Evolutionary conservation across 1,140 invertebrate species (phyloP).

Genomic region (Brachionus calyciflorus): DNA sequence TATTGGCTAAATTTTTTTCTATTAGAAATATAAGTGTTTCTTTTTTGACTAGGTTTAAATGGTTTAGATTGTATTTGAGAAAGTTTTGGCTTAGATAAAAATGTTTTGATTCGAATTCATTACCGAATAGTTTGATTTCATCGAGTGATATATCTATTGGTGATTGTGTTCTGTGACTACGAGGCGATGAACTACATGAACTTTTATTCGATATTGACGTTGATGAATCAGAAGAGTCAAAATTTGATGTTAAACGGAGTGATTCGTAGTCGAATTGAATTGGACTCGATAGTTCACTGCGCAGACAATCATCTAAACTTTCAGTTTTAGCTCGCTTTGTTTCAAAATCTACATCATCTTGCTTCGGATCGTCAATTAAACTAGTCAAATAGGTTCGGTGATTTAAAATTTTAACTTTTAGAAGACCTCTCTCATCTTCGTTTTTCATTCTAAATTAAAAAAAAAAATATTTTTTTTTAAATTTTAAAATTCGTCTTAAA

Average conservation of each 20-base stretch:
- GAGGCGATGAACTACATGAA: no score
- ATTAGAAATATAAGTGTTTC: conserved; percentile 38
- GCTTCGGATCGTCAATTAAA: background rate
- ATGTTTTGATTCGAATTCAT: background rate
- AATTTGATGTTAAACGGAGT: background rate
- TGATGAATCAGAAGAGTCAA: background rate
- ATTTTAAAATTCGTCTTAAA: no score
- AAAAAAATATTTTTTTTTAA: no score
- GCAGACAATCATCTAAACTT: background rate
- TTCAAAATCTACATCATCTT: background rate
- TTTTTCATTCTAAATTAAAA: no score
- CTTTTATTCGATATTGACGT: no score
- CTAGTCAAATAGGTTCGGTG: no score
- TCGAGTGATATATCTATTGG: background rate
- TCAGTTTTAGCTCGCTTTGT: background rate
- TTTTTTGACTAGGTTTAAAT: conserved; percentile 7
- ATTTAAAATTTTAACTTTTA: no score
- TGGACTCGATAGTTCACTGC: background rate
- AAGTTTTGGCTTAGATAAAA: background rate
- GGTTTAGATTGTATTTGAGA: conserved; percentile 21
- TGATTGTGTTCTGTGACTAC: background rate
- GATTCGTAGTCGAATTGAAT: background rate
- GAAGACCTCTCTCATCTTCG: no score
- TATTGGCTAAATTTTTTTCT: conserved; percentile 23
- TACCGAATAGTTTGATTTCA: background rate